Evolutionary conservation across 1,140 invertebrate genomes (phyloP), one percentile per base, ranked within the genome.

Genomic region (Drosophila murphyi): DNA sequence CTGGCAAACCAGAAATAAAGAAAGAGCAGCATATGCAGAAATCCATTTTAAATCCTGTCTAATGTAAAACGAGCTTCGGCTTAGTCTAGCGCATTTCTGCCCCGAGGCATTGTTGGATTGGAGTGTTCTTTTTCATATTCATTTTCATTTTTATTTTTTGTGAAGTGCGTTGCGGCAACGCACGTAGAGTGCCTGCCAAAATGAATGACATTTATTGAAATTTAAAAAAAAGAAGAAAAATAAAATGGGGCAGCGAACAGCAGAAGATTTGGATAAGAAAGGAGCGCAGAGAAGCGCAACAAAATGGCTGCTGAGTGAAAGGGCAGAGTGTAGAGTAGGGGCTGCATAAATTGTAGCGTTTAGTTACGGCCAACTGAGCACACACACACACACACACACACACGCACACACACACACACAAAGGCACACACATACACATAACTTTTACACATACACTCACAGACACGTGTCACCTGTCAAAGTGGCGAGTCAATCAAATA

Each of bases 151-250:
- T 20, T 20, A 20, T 20, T 20, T 20, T 20, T 20, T 20, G 20
- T 20, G 67, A 86, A 74, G 76, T 71, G 76, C 82, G 78, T 68
- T 76, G 75, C 87, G 79, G 82, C 78, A 82, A 61, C 83, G 83
- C 82, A 88, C 76, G 83, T 87, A 78, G 65, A 72, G 69, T 64
- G 80, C 76, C 83, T 87, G 83, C 83, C 83, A 87, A 87, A 87
- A 88, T 87, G 83, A 87, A 83, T 87, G 83, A 87, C 83, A 88
- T 87, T 87, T 87, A 87, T 87, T 87, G 83, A 87, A 87, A 87
- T 87, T 82, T 65, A 78, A 86, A 80, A 87, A 87, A 71, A 60
- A 72, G 54, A 57, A 59, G 20, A 20, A 52, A 63, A 6, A 20
- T 35, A 41, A 37, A 57, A 35, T 29, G 48, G n/a, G 12, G 8